Evolutionary conservation across 1,140 invertebrate genomes (phyloP).

Genomic region (Chlorops oryzae): DNA sequence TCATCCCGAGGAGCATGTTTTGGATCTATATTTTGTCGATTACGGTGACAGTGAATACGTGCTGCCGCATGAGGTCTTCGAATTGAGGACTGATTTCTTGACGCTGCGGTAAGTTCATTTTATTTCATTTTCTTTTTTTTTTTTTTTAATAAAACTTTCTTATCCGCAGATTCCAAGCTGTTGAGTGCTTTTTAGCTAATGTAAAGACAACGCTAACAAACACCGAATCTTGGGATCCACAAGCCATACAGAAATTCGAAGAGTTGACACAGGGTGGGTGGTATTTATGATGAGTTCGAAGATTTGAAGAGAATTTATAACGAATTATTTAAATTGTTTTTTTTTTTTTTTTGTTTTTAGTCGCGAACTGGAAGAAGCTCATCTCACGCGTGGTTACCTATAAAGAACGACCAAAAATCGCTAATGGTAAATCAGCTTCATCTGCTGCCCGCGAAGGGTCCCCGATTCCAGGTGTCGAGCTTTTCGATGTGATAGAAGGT

Average conservation of each 20-base stretch:
- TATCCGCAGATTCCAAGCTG: conserved; percentile 56
- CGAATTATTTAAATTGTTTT: background rate
- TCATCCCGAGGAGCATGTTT: conserved; percentile 51
- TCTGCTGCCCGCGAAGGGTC: conserved; percentile 54
- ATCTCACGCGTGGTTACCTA: conserved; percentile 63
- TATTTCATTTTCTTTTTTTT: too few relatives aligned
- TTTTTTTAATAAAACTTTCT: background rate
- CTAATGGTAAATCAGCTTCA: conserved; percentile 22
- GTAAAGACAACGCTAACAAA: conserved; percentile 53
- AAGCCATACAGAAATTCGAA: conserved; percentile 65
- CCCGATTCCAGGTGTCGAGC: conserved; percentile 58
- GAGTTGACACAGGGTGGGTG: conserved; percentile 56
- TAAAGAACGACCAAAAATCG: conserved; percentile 50
- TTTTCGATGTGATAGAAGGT: conserved; percentile 51
- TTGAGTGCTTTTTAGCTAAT: conserved; percentile 71
- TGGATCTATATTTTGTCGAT: conserved; percentile 71
- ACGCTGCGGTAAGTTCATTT: conserved; percentile 52
- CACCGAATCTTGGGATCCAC: conserved; percentile 55
- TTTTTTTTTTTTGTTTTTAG: conserved; percentile 20
- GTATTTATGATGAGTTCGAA: background rate
- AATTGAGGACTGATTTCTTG: conserved; percentile 67
- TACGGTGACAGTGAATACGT: conserved; percentile 70
- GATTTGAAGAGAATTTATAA: too few relatives aligned
- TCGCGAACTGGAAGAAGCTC: conserved; percentile 61
- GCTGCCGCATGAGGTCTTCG: conserved; percentile 56